Evolutionary conservation across 2,888 invertebrate genomes (phyloP).

Genomic region (Drosophila falleni): DNA sequence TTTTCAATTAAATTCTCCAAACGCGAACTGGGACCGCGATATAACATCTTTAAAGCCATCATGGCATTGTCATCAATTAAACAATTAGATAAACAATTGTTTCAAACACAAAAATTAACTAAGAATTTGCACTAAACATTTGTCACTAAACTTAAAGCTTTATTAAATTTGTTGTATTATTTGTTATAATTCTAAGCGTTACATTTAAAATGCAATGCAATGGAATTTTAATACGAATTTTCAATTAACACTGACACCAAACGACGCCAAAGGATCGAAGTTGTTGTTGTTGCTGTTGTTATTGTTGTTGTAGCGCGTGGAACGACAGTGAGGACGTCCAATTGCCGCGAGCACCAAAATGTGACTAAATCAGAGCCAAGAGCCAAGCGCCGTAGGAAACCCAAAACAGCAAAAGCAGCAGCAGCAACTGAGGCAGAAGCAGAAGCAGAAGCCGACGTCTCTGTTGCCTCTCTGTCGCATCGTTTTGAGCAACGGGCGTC

Average conservation of each 20-base stretch:
- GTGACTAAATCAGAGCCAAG: slow-evolving; percentile 80
- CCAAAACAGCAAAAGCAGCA: slow-evolving; percentile 41
- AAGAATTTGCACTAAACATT: slow-evolving; percentile 46
- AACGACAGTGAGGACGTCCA: slow-evolving; percentile 74
- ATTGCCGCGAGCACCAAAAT: slow-evolving; percentile 84
- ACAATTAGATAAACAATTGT: slow-evolving; percentile 16
- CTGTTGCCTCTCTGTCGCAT: slow-evolving; percentile 1
- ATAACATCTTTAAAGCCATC: slow-evolving; percentile 89
- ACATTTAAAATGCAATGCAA: slow-evolving; percentile 29
- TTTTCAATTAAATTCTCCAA: slow-evolving; percentile 94
- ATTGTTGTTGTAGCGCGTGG: slow-evolving; percentile 30
- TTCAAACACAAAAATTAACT: slow-evolving; percentile 18
- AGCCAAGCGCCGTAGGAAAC: slow-evolving; percentile 70
- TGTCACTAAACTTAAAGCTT: slow-evolving; percentile 40
- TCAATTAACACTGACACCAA: slow-evolving; percentile 66
- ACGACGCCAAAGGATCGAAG: slow-evolving; percentile 68
- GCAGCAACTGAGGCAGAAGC: slow-evolving; percentile 43
- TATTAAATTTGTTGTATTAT: not conserved
- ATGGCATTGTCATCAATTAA: slow-evolving; percentile 69
- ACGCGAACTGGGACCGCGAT: slow-evolving; percentile 94
- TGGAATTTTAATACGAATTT: slow-evolving; percentile 18
- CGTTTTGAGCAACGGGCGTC: slow-evolving; percentile 49
- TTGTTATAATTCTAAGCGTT: not conserved
- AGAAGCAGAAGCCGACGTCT: slow-evolving; percentile 26
- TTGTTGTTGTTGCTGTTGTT: slow-evolving; percentile 20